Base-by-base conservation (phyloP, 2,797 vertebrate species). In the Gallinago nigripennis region DNA sequence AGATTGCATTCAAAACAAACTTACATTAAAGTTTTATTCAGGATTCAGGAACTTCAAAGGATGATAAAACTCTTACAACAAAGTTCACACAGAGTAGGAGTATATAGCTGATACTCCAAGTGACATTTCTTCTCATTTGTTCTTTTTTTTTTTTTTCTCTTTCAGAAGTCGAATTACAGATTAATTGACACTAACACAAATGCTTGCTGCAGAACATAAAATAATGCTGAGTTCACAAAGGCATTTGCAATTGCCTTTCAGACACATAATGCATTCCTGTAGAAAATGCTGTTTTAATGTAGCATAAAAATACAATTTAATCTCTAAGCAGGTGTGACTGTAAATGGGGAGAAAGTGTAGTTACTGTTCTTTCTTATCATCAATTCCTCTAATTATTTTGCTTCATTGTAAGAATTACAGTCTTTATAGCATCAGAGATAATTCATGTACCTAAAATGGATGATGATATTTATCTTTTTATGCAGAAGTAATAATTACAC, bases 311-410 rank as follows among this genome's bases (percentile, higher is more conserved):
- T 96, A 81, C 95, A 96, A 96, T 97, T 97, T 97, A 92, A 95
- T 97, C 88, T 97, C 96, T 96, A 97, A 97, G 96, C 96, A 98
- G 97, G 96, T 98, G 93, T 98, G 97, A 97, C 95, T 90, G 58
- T 80, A 95, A 96, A 95, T 94, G 72, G 76, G 30, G 84, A 93
- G 27, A 82, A 91, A 76, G 23, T 90, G 50, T 85, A 94, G 83
- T 88, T 96, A 94, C 89, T 89, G 39, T 86, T 92, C 56, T 85
- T 77, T 94, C 61, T 94, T 86, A 86, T 86, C 69, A 85, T 94
- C 90, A 84, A 23, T 92, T 93, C 50, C 50, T 91, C 50, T 92
- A 93, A 95, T 95, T 97, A 84, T 94, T 97, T 97, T 97, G 64
- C 71, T 92, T 93, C 63, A 80, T 85, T 86, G 54, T 93, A 78